Conservation (phyloP, 2,113 vertebrate genomes). For the Catagonus wagneri region DNA sequence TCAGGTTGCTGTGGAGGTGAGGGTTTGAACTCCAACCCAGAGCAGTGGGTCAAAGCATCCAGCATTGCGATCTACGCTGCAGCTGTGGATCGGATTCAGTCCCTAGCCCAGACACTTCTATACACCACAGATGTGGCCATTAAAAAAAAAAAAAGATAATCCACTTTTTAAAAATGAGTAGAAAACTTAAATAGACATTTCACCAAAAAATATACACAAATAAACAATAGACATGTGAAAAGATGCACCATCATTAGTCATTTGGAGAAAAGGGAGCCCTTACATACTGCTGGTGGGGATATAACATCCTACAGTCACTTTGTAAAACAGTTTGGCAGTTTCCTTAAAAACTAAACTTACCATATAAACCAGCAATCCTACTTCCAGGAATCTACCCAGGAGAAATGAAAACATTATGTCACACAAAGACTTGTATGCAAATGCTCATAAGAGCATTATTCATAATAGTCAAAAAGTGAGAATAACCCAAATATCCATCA, state of each 20-base stretch:
- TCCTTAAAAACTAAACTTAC: constrained; percentile 33
- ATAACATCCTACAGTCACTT: not conserved
- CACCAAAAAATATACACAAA: constrained; percentile 2
- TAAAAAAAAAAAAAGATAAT: constrained; percentile 18
- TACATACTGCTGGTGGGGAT: not conserved
- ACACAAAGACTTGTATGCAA: not conserved
- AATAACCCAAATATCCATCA: not conserved
- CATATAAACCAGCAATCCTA: not conserved
- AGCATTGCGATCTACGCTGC: no score
- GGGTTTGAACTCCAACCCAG: no score
- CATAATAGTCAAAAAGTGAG: not conserved
- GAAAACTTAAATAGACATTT: not conserved
- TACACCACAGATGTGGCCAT: no score
- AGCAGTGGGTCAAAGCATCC: no score
- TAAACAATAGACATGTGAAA: constrained; percentile 33
- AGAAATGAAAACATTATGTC: constrained; percentile 16
- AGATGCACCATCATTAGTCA: not conserved
- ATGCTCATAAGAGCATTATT: not conserved
- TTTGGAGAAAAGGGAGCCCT: not conserved
- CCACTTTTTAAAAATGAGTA: not conserved
- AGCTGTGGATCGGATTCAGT: no score
- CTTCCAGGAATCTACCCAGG: not conserved
- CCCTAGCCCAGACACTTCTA: no score
- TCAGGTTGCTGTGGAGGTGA: no score
- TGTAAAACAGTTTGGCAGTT: not conserved